Evolutionary conservation across 2,888 invertebrate genomes (phyloP).

Genomic region (Sesia bembeciformis): DNA sequence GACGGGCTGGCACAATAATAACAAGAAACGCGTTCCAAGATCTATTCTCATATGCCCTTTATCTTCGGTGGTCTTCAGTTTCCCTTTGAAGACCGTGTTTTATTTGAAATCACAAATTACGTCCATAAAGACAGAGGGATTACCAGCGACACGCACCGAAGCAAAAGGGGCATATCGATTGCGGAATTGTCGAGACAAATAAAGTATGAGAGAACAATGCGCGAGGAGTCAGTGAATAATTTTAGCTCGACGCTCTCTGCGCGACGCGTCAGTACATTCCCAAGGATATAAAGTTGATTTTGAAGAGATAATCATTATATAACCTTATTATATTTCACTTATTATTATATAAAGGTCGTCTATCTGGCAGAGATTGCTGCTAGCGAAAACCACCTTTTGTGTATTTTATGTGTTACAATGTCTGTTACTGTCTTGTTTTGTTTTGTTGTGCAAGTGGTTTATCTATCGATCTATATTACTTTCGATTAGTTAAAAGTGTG

Average conservation of each 20-base stretch:
- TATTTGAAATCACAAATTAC: slow-evolving; percentile 59
- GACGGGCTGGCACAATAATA: no score
- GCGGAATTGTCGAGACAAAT: slow-evolving; percentile 43
- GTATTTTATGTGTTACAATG: no score
- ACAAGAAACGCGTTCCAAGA: background rate
- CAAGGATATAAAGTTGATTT: background rate
- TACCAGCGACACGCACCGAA: slow-evolving; percentile 51
- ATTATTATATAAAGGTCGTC: no score
- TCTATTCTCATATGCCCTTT: background rate
- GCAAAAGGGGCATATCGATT: slow-evolving; percentile 40
- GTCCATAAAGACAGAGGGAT: slow-evolving; percentile 35
- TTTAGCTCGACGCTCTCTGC: slow-evolving; percentile 55
- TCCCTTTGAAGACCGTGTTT: slow-evolving; percentile 17
- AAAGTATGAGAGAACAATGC: slow-evolving; percentile 71
- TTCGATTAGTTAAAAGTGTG: no score
- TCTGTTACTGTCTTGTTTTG: no score
- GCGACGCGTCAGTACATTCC: slow-evolving; percentile 22
- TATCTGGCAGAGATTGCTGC: no score
- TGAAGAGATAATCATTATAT: background rate
- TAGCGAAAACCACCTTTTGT: no score
- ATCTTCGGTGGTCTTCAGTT: background rate
- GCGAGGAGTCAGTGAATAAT: slow-evolving; percentile 64
- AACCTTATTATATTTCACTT: no score
- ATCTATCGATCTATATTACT: no score
- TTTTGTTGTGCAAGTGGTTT: no score